Conservation (phyloP, 2,888 invertebrate genomes). For the Schrankia costaestrigalis region DNA sequence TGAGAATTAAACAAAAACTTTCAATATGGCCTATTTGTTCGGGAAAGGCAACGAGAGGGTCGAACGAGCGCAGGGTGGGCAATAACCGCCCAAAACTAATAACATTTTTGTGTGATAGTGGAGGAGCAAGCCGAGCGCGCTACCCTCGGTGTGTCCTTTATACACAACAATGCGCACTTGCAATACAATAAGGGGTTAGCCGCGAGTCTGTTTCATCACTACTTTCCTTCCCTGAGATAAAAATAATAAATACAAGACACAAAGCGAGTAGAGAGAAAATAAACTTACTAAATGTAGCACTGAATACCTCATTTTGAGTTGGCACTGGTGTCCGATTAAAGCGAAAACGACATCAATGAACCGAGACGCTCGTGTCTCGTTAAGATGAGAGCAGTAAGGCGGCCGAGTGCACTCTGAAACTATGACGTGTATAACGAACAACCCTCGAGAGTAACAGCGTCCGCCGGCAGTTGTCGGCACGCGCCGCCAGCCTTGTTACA, state of each 20-base stretch:
- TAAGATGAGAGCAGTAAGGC: conserved; percentile 61
- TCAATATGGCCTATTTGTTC: conserved; percentile 60
- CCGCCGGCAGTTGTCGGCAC: conserved; percentile 54
- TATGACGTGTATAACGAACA: conserved; percentile 73
- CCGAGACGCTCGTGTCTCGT: conserved; percentile 65
- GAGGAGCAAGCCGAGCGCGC: conserved; percentile 60
- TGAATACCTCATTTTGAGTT: conserved; percentile 38
- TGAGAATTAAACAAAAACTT: conserved; percentile 53
- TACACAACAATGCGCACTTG: conserved; percentile 68
- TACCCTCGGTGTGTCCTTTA: conserved; percentile 64
- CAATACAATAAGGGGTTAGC: conserved; percentile 65
- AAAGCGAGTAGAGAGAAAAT: conserved; percentile 26
- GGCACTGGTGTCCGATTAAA: conserved; percentile 50
- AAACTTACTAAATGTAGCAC: conserved; percentile 26
- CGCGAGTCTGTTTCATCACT: conserved; percentile 51
- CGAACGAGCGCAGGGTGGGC: conserved; percentile 59
- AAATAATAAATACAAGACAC: conserved; percentile 31
- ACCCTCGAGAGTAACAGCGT: conserved; percentile 57
- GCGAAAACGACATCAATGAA: conserved; percentile 69
- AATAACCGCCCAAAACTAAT: conserved; percentile 77
- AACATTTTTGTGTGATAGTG: conserved; percentile 76
- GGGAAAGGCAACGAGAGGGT: conserved; percentile 55
- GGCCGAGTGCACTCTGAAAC: conserved; percentile 66
- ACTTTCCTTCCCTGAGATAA: conserved; percentile 46
- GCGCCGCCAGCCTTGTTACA: conserved; percentile 53